phyloP scores from a whole-genome alignment of 2,113 vertebrate species.

The Ailuropoda melanoleuca region DNA sequence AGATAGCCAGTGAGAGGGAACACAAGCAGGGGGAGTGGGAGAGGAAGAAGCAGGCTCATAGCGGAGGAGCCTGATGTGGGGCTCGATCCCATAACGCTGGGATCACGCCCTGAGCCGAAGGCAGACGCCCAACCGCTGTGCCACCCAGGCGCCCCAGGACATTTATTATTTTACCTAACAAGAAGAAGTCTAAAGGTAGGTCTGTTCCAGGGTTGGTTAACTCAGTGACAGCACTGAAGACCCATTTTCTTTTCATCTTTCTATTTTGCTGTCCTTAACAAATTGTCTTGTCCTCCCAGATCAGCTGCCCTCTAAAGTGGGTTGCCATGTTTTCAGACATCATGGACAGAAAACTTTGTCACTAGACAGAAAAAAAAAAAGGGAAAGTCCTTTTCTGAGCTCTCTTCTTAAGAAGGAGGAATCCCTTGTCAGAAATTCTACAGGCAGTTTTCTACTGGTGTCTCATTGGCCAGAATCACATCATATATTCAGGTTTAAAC shows the following conservation, averaged over 20 bases:
- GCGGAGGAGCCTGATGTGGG: no score
- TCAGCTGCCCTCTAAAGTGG: background rate
- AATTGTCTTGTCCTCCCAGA: background rate
- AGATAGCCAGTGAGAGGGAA: no score
- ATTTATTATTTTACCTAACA: background rate
- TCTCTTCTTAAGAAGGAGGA: background rate
- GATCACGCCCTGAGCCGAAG: no score
- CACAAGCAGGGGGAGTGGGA: no score
- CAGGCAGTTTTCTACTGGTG: background rate
- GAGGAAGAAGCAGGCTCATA: no score
- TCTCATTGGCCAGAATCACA: background rate
- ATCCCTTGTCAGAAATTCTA: background rate
- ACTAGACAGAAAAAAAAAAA: background rate
- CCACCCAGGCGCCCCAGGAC: no score
- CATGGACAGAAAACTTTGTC: background rate
- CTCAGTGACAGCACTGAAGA: background rate
- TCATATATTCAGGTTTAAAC: background rate
- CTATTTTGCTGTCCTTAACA: background rate
- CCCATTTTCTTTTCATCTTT: background rate
- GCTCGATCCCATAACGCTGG: no score
- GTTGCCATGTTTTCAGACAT: background rate
- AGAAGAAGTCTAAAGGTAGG: background rate
- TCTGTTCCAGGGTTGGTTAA: background rate
- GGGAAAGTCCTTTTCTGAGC: background rate
- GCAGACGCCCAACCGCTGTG: no score